A percentile compares a stretch with the other conserved stretches of the same genome.
phyloP scores from a whole-genome alignment of 2,888 invertebrate genomes.

The Synergus umbraculus region DNA sequence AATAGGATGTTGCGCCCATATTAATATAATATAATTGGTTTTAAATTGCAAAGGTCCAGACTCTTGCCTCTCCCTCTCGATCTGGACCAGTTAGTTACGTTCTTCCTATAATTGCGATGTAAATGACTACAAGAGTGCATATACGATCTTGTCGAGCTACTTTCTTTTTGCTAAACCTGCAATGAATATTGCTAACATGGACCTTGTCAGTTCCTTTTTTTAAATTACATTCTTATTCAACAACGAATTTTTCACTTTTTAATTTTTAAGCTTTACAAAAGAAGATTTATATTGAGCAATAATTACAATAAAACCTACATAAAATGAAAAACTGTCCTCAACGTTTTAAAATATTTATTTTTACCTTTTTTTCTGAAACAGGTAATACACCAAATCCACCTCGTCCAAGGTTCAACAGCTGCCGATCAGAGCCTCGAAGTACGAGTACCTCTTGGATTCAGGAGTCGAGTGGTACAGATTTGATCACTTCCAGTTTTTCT shows the following conservation, averaged over 20 bases:
- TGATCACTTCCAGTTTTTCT: constrained; percentile 60
- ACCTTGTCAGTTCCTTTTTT: constrained; percentile 34
- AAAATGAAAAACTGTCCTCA: not conserved
- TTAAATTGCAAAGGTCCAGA: constrained; percentile 39
- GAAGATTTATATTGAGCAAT: not conserved
- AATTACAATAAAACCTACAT: no score
- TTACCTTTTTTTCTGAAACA: constrained; percentile 52
- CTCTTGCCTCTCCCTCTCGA: constrained; percentile 32
- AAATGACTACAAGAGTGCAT: constrained; percentile 42
- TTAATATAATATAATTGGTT: constrained; percentile 42
- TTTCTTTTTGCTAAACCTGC: constrained; percentile 39
- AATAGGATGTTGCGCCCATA: constrained; percentile 37
- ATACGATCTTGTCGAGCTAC: constrained; percentile 33
- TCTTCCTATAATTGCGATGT: constrained; percentile 40
- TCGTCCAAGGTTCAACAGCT: constrained; percentile 81
- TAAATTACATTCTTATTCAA: constrained; percentile 13
- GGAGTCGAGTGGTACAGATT: constrained; percentile 60
- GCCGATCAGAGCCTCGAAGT: constrained; percentile 77
- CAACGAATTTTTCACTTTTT: constrained; percentile 6
- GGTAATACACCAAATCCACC: constrained; percentile 79
- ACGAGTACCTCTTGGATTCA: constrained; percentile 65
- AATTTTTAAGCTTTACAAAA: constrained; percentile 6
- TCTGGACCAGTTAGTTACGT: constrained; percentile 40
- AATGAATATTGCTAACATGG: constrained; percentile 32
- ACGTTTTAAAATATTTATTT: not conserved